phyloP scores from a whole-genome alignment of 2,113 vertebrate species.

The Calidris pygmaea region DNA sequence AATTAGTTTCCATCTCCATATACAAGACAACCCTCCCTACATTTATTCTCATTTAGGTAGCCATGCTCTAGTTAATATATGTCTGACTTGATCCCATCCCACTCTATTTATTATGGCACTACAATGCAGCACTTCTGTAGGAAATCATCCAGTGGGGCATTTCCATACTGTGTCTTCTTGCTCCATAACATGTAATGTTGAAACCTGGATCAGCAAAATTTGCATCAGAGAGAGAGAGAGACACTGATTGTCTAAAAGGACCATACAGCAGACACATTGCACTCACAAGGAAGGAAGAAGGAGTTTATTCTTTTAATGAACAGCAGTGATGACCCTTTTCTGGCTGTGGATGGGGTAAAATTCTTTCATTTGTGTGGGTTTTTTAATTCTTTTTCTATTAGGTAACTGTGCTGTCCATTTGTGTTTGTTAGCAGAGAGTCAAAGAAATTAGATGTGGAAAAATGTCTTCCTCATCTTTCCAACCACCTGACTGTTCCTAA shows the following conservation, averaged over 20 bases:
- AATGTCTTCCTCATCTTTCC: background rate
- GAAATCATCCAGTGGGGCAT: background rate
- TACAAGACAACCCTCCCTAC: background rate
- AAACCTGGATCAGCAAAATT: background rate
- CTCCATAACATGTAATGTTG: background rate
- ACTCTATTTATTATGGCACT: background rate
- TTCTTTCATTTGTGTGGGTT: background rate
- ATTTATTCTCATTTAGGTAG: background rate
- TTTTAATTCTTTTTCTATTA: background rate
- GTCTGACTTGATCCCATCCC: background rate
- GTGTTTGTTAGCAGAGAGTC: background rate
- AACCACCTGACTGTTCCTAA: background rate
- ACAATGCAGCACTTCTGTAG: background rate
- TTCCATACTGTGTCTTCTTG: background rate
- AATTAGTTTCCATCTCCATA: background rate
- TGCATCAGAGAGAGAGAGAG: background rate
- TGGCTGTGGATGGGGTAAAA: background rate
- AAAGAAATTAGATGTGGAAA: background rate
- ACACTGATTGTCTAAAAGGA: background rate
- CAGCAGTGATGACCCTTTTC: background rate
- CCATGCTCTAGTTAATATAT: background rate
- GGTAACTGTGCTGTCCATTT: background rate
- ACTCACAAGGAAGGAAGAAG: background rate
- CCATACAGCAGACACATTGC: background rate
- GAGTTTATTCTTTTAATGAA: background rate